Evolutionary conservation across 2,888 invertebrate species (phyloP), one percentile per base, ranked within the genome.

Genomic region (Aporophyla nigra): DNA sequence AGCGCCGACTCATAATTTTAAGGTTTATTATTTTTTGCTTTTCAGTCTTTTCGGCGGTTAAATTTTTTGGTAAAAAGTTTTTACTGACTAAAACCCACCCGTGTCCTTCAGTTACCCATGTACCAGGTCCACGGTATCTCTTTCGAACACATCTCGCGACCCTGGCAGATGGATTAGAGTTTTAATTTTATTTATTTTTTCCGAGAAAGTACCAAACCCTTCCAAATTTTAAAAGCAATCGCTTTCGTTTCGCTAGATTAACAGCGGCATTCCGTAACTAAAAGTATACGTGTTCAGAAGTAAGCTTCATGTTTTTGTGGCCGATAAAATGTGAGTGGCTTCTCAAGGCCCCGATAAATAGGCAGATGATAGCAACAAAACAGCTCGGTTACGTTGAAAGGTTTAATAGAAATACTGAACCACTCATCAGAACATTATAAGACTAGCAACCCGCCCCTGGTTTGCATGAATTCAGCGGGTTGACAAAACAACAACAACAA

Each of bases 211-310:
- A 16, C 16, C 16, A 33, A 14, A 40, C 12, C 40, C 14, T 27
- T 49, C 0, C 5, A n/a, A 71, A 16, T 27, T 21, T 19, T 19
- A 27, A 58, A 2, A 33, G 12, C 62, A 21, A 16, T 1, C 24
- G 9, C 49, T 65, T 63, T 53, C 49, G 27, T 49, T 63, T 33
- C 4, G 43, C 12, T 33, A 21, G 43, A 65, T 59, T 65, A 73
- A 65, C 43, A 9, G n/a, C 12, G 9, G 14, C 53, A 62, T 71
- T 80, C 51, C 5, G 49, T 51, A 62, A 33, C 61, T 62, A 54
- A 72, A 62, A 49, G 72, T 33, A n/a, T 71, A 77, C 62, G 72
- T 53, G 27, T 72, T 51, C 61, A 54, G 80, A 62, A 80, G 43
- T 33, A 63, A 40, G 54, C 62, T 56, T 43, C 49, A 56, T 59